Evolutionary conservation across 2,797 vertebrate species (phyloP), one percentile per base, ranked within the genome.

Genomic region (Philypnodon macrostomus): DNA sequence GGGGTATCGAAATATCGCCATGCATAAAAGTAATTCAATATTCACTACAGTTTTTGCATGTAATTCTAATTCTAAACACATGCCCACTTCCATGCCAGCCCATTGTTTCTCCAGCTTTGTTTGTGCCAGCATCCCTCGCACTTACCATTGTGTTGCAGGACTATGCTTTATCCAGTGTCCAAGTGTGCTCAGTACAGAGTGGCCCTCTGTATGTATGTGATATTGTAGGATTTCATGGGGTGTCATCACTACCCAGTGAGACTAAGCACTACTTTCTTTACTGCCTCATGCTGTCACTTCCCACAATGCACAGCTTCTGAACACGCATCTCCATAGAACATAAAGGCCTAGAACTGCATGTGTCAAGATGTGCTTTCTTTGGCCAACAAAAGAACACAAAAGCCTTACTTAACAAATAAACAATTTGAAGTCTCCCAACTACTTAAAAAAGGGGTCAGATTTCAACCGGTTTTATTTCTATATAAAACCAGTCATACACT

Each of bases 161-260:
- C n/a, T n/a, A n/a, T n/a, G n/a, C n/a, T n/a, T n/a, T n/a, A n/a
- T n/a, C n/a, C n/a, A n/a, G n/a, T n/a, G n/a, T 46, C 11, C 18
- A 1, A 31, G 32, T 32, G 18, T 45, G 51, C 54, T 32, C 14
- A 15, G 14, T 18, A n/a, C 23, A 2, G 2, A 45, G 21, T 19
- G 34, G 19, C 5, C 49, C 8, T 60, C 23, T 58, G 31, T 31
- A 24, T 29, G 16, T 48, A 32, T 51, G 34, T 53, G 48, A 56
- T 61, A 33, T 58, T 58, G 14, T 21, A n/a, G 24, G 53, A 70
- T 77, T 81, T 67, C 57, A 53, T 18, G 5, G 32, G 35, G 47
- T 83, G 71, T 75, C 75, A 58, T 69, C 69, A 73, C 38, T 40
- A 53, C 46, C 29, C 36, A 31, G 40, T 21, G 31, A 56, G 48